phyloP scores from a whole-genome alignment of 2,888 invertebrate species.

The Hydriomena furcata region DNA sequence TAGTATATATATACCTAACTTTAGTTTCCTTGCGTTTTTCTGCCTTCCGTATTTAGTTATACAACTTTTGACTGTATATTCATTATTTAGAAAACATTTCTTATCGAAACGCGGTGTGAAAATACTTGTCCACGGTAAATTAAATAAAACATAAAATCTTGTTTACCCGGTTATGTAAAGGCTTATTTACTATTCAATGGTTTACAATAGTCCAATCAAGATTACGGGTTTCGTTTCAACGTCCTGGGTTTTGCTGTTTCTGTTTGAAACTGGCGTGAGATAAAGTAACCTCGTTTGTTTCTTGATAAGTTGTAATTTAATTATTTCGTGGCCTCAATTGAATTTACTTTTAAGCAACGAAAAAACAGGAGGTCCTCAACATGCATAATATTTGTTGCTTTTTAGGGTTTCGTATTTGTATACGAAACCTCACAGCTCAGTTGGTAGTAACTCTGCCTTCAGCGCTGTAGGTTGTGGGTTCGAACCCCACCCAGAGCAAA shows the following conservation, averaged over 20 bases:
- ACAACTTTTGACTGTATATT: too few species aligned
- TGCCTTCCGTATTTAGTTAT: too few species aligned
- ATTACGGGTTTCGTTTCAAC: conserved; percentile 31
- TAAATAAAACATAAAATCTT: conserved; percentile 52
- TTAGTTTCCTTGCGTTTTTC: too few species aligned
- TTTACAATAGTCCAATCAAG: conserved; percentile 62
- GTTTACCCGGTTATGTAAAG: conserved; percentile 55
- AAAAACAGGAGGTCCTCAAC: not conserved
- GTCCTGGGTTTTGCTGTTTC: conserved; percentile 13
- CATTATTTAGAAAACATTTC: conserved; percentile 15
- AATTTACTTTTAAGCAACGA: not conserved
- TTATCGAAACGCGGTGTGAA: conserved; percentile 39
- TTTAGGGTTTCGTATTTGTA: too few species aligned
- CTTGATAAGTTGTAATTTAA: conserved; percentile 14
- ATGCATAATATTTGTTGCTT: too few species aligned
- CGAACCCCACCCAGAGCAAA: too few species aligned
- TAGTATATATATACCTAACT: too few species aligned
- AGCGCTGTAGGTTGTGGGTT: too few species aligned
- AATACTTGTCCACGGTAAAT: conserved; percentile 40
- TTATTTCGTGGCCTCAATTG: conserved; percentile 13
- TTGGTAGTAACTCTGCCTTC: too few species aligned
- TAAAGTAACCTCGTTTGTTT: conserved; percentile 9
- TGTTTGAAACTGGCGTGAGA: conserved; percentile 16
- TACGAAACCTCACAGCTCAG: too few species aligned
- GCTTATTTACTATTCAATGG: conserved; percentile 57